phyloP scores from a whole-genome alignment of 2,113 vertebrate species.

The Melospiza melodia region DNA sequence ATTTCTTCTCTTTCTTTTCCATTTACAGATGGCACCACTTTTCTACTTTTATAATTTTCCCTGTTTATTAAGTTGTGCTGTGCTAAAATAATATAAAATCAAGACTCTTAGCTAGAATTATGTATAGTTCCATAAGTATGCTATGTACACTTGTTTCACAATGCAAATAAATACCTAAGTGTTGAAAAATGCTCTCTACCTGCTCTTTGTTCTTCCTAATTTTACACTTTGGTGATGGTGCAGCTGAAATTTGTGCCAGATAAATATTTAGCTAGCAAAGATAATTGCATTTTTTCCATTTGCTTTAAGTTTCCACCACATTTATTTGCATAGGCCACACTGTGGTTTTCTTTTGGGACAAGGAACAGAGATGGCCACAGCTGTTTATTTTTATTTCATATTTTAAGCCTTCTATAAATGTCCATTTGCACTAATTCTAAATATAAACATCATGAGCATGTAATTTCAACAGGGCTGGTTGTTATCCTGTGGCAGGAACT shows the following conservation, averaged over 20 bases:
- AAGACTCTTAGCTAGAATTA: background rate
- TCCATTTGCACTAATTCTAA: background rate
- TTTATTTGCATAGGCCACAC: background rate
- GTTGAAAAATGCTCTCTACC: background rate
- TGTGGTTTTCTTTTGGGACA: background rate
- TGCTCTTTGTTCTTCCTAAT: background rate
- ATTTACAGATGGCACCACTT: background rate
- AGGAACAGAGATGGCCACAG: background rate
- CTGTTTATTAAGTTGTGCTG: background rate
- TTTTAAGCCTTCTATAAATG: background rate
- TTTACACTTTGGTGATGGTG: background rate
- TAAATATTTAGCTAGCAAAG: background rate
- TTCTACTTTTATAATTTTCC: background rate
- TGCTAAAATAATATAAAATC: background rate
- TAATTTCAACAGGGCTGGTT: background rate
- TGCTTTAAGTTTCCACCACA: background rate
- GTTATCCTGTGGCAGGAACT: background rate
- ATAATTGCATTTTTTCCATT: background rate
- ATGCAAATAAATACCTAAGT: background rate
- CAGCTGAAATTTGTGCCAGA: background rate
- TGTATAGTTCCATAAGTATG: background rate
- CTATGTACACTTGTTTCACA: background rate
- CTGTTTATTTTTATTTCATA: background rate
- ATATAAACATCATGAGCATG: background rate
- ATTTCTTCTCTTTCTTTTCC: background rate